Base-by-base conservation (phyloP, 2,113 vertebrate species). In the Platysternon megacephalum region DNA sequence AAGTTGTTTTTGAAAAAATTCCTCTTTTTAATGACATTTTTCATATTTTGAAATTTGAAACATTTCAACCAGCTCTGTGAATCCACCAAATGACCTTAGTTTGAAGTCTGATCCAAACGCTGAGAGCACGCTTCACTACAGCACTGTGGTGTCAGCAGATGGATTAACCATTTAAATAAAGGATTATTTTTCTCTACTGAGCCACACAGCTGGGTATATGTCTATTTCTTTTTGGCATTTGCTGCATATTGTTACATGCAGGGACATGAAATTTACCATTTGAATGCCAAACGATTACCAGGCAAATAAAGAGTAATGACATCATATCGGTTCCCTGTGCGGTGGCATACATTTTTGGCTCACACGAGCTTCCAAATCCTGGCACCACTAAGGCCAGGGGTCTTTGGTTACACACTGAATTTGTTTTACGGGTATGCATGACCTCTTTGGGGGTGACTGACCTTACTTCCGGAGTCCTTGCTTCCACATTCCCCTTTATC, bases 381-480 rank as follows among this genome's bases (percentile, higher is more conserved):
- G 82, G 93, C 97, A 98, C 96, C 97, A 87, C 51, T 2, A 94
- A 90, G 97, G 97, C 95, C 94, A 0, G 35, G 85, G 90, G 53
- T n/a, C 93, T 95, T 97, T 96, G 90, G 88, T 97, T 98, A 97
- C 97, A 98, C 84, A 97, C 97, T 98, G 93, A 88, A 93, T 97
- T 98, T 95, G 96, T 97, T 97, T 96, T 97, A 98, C 95, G 95
- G 96, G 95, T 98, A 98, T 97, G 98, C 81, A 84, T 98, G 98
- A 98, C 98, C 98, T 98, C 98, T 98, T 98, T 94, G 97, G 98
- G 97, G 92, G 97, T 98, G 99, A 99, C 99, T 99, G 98, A 99
- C 99, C 99, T 99, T 99, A 99, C 99, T 99, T 99, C 98, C 99
- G 98, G 99, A 99, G 99, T 99, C 99, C 98, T 99, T 99, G 99